These are phyloP conservation scores for Drosophila macrospina DNA, from an alignment of 2,888 invertebrate genomes.

Conservation along the genomic window DNA sequence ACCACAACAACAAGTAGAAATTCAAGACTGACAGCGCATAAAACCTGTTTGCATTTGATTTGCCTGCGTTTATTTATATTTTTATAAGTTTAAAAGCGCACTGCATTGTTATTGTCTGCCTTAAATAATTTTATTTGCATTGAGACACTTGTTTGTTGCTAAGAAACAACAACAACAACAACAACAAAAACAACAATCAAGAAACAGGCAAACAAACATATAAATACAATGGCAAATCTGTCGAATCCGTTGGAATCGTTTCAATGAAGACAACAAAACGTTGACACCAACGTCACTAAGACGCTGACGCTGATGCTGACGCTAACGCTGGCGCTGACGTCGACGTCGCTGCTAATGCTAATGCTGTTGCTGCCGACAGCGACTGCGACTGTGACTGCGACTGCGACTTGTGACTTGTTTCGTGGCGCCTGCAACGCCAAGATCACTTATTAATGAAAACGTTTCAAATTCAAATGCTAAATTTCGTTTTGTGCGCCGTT, in stretches of 20 bases:
- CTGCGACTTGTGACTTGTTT: constrained; percentile 52
- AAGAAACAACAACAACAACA: constrained; percentile 56
- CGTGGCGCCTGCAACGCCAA: constrained; percentile 46
- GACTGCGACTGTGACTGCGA: constrained; percentile 10
- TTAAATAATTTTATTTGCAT: constrained; percentile 72
- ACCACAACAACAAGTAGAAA: constrained; percentile 2
- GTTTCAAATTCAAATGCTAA: constrained; percentile 73
- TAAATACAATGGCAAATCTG: constrained; percentile 47
- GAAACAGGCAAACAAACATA: constrained; percentile 24
- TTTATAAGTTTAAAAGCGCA: constrained; percentile 26
- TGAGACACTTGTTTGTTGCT: constrained; percentile 72
- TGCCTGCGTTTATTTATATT: constrained; percentile 45
- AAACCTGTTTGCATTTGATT: constrained; percentile 72
- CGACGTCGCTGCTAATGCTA: background rate
- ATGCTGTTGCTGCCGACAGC: background rate
- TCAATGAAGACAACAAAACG: constrained; percentile 64
- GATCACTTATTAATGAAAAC: constrained; percentile 76
- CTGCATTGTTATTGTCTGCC: constrained; percentile 34
- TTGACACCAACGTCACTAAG: constrained; percentile 21
- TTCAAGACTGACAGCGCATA: constrained; percentile 4
- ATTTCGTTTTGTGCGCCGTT: constrained; percentile 61
- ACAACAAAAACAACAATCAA: constrained; percentile 31
- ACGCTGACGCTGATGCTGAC: constrained; percentile 1
- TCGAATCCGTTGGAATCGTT: constrained; percentile 45
- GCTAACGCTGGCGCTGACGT: constrained; percentile 1